Percentiles rank a stretch among this genome's conserved stretches.
Conservation (phyloP, 2,113 vertebrate species). For the Empidonax traillii region DNA sequence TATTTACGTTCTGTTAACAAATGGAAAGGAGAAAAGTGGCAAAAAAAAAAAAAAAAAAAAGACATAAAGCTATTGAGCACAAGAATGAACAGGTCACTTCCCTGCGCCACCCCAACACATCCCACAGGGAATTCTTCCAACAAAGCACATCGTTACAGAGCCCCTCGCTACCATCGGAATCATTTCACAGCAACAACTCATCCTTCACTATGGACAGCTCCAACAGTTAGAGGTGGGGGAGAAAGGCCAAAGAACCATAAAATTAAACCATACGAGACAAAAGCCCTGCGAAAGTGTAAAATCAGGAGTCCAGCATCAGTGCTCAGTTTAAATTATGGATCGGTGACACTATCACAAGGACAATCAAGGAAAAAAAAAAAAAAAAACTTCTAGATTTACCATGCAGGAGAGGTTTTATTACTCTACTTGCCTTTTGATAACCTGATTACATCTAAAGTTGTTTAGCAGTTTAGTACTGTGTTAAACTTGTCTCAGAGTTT, state of each 20-base stretch:
- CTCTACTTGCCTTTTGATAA: conserved; percentile 87
- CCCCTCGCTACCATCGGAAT: conserved; percentile 57
- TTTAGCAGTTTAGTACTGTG: conserved; percentile 86
- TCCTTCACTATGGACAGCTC: conserved; percentile 66
- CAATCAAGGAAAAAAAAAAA: conserved; percentile 73
- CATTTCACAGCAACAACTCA: conserved; percentile 72
- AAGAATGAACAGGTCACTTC: not conserved
- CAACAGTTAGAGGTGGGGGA: conserved; percentile 62
- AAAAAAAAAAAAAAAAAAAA: conserved; percentile 35
- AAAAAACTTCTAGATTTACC: conserved; percentile 81
- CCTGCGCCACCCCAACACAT: conserved; percentile 43
- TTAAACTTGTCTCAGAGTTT: conserved; percentile 84
- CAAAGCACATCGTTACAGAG: conserved; percentile 54
- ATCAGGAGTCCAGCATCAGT: conserved; percentile 79
- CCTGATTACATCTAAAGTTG: conserved; percentile 85
- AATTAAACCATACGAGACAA: conserved; percentile 78
- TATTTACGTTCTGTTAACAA: conserved; percentile 87
- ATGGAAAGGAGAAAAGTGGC: conserved; percentile 74
- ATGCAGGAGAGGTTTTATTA: conserved; percentile 86
- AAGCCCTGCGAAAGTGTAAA: conserved; percentile 73
- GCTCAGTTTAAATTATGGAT: conserved; percentile 75
- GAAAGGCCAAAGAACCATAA: conserved; percentile 71
- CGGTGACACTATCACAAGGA: conserved; percentile 80
- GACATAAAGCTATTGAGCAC: conserved; percentile 69
- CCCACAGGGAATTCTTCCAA: conserved; percentile 66